Evolutionary conservation across 2,113 vertebrate genomes (phyloP), one percentile per base, ranked within the genome.

Genomic region (Phrynocephalus versicolor): DNA sequence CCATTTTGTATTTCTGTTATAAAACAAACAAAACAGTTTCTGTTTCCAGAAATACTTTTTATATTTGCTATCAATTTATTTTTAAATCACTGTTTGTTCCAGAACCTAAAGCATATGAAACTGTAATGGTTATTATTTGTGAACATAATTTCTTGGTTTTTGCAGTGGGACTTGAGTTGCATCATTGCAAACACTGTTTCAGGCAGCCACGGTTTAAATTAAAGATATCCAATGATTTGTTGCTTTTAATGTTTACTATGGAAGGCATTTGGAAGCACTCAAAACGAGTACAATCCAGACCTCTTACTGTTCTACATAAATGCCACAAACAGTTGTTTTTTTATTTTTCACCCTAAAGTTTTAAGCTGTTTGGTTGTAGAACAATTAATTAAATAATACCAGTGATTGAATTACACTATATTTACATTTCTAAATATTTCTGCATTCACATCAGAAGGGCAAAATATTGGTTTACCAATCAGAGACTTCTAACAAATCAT

Each of bases 201-300:
- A 30, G 35, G 79, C 72, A 69, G 58, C 84, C 78, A 85, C 60
- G 65, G 90, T 33, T n/a, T 67, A 58, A 14, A n/a, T 84, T 85
- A 60, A 86, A 77, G 16, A 37, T 57, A 16, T 30, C 1, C n/a
- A 65, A n/a, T 39, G 39, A 58, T 21, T 84, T 65, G 6, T 58
- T 82, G 78, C 78, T 71, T 80, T 73, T 65, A 39, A 73, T 73
- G 78, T 71, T 39, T 72, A n/a, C 81, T 88, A 83, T 62, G 84
- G 69, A 83, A 79, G 87, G 86, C 60, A 75, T 25, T 91, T 91
- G 88, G 76, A 86, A 86, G 70, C 70, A 72, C 67, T 80, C 55
- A 41, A 33, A 67, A 35, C 33, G 69, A 58, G 39, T 27, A 18
- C 30, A 64, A 27, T 70, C 51, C 57, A 85, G 45, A 85, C 15